Evolutionary conservation across 2,888 invertebrate genomes (phyloP), one percentile per base, ranked within the genome.

Genomic region (Caenorhabditis virilis): DNA sequence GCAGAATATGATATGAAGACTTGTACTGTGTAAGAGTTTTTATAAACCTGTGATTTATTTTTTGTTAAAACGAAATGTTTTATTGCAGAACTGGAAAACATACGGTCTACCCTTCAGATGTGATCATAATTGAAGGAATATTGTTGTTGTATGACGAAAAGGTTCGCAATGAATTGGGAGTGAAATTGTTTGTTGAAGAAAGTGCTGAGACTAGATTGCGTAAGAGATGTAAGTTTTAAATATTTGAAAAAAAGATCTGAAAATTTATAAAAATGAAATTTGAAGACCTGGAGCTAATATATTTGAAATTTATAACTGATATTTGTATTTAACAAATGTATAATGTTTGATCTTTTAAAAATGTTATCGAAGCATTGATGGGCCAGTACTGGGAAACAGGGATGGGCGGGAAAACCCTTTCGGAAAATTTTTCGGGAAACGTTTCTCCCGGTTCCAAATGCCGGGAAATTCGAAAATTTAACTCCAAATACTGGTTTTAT

Each of bases 181-280:
- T 98, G 94, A 98, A 98, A 85, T 87, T 99, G 36, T 98, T 98
- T 86, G 97, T 98, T 3, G 98, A 98, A 84, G 95, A 95, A 0
- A 97, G 98, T 86, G 95, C 98, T 0, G 98, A 98, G 84, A 98
- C 95, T 1, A 88, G 98, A 82, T 87, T 98, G 22, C 94, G 95
- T 0, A 88, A 97, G 78, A 88, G 97, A 89, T 95, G 95, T 95
- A 6, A 33, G 16, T 16, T 11, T 13, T 18, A 23, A 22, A 5
- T n/a, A 36, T 26, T 25, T 41, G 6, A 38, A 36, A 15, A 25
- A 46, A 16, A 15, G 27, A 9, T 22, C 7, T 22, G 11, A 11
- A 7, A 23, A 43, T 43, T 13, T 22, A 6, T 6, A 43, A 43
- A 43, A 18, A 27, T 43, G 6, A 22, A 43, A 43, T 13, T 9